Conservation (phyloP, 1,140 invertebrate species). For the Homalodisca vitripennis region DNA sequence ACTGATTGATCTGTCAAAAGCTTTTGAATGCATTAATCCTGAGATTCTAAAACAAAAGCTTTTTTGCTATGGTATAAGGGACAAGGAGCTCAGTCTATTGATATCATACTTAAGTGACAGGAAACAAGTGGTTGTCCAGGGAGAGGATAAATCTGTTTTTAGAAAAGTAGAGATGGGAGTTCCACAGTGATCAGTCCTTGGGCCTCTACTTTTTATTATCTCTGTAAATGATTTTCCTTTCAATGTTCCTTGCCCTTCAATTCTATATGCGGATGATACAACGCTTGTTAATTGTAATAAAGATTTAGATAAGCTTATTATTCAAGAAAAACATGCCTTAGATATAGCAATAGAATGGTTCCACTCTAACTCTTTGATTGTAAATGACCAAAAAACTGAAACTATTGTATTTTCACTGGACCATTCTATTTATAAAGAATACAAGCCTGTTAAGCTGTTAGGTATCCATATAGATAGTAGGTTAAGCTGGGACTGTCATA, state of each 20-base stretch:
- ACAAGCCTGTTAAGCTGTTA: not conserved
- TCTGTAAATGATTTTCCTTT: not conserved
- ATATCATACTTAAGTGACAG: not conserved
- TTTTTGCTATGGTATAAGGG: not conserved
- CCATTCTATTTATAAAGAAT: not conserved
- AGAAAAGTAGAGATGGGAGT: not conserved
- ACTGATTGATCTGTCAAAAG: not conserved
- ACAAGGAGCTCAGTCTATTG: not conserved
- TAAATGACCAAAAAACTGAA: not conserved
- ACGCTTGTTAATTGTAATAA: not conserved
- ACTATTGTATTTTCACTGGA: not conserved
- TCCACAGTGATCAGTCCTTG: not conserved
- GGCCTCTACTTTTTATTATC: not conserved
- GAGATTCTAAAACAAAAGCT: not conserved
- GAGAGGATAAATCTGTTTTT: not conserved
- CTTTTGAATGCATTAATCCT: constrained; percentile 2
- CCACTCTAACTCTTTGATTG: not conserved
- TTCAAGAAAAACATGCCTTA: not conserved
- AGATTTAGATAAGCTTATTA: not conserved
- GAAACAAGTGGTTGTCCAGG: constrained; percentile 4
- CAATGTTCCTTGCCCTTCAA: not conserved
- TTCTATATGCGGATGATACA: constrained; percentile 3
- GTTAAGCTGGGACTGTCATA: not conserved
- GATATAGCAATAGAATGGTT: not conserved
- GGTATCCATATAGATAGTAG: not conserved